Evolutionary conservation across 1,140 invertebrate genomes (phyloP).

Genomic region (Pogonomyrmex barbatus): DNA sequence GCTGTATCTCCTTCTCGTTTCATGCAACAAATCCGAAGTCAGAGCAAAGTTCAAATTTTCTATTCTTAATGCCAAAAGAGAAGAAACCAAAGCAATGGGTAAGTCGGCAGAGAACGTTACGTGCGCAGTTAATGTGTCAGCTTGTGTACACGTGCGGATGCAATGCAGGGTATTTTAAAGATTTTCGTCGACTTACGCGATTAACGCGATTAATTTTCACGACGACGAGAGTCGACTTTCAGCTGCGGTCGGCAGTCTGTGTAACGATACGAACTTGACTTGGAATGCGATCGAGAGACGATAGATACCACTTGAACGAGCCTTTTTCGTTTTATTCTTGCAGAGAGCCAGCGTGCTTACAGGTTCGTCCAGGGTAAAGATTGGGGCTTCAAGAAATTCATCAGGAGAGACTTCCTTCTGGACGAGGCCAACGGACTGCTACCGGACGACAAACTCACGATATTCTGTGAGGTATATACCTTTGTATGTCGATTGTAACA

Average conservation of each 20-base stretch:
- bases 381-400: conserved; percentile 99
- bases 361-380: conserved; percentile 99
- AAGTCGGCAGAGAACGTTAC: conserved; percentile 77
- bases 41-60: conserved; percentile 99
- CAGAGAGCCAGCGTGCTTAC: conserved; percentile 96
- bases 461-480: conserved; percentile 97
- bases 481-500: conserved; percentile 75
- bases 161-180: conserved; percentile 70
- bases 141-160: conserved; percentile 26
- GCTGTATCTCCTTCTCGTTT: conserved; percentile 98
- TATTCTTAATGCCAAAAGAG: conserved; percentile 99
- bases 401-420: conserved; percentile 98
- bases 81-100: conserved; percentile 99
- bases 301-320: neutral
- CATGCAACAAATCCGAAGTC: conserved; percentile 99
- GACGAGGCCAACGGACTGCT: conserved; percentile 99
- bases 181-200: conserved; percentile 29
- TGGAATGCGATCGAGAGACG: neutral
- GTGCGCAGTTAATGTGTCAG: conserved; percentile 6
- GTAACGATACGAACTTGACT: neutral
- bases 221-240: neutral
- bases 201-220: neutral
- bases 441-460: conserved; percentile 99
- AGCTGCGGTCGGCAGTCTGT: neutral
- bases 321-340: conserved; percentile 52